Conservation (phyloP, 2,888 invertebrate genomes). For the Arenicola marina region DNA sequence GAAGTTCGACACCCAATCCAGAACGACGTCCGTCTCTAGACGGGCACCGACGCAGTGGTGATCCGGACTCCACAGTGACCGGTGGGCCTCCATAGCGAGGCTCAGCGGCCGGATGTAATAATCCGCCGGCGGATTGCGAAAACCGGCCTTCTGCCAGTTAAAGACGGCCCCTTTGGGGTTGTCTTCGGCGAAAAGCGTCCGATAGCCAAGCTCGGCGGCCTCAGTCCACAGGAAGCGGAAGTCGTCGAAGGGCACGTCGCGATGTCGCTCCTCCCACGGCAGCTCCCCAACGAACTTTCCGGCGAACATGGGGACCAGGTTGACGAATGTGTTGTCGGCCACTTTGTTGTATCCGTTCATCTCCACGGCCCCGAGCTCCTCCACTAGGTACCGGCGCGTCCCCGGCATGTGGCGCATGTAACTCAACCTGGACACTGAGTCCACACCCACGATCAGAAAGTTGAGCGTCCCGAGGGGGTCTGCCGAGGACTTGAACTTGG, state of each 20-base stretch:
- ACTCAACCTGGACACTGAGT: conserved; percentile 83
- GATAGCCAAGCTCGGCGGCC: conserved; percentile 73
- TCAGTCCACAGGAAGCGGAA: conserved; percentile 86
- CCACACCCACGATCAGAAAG: conserved; percentile 80
- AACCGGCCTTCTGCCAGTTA: conserved; percentile 78
- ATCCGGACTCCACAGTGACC: conserved; percentile 34
- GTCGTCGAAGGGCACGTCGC: conserved; percentile 66
- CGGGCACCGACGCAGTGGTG: conserved; percentile 70
- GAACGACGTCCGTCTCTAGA: conserved; percentile 72
- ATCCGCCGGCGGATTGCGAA: conserved; percentile 77
- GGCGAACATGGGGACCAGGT: conserved; percentile 79
- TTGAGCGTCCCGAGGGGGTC: conserved; percentile 64
- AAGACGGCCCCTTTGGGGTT: conserved; percentile 78
- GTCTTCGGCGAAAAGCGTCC: conserved; percentile 83
- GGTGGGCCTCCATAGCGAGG: conserved; percentile 63
- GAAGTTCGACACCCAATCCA: conserved; percentile 68
- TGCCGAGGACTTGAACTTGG: conserved; percentile 17
- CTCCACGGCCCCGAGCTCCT: conserved; percentile 73
- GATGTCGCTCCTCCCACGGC: conserved; percentile 56
- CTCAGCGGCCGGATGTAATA: conserved; percentile 80
- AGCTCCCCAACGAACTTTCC: conserved; percentile 64
- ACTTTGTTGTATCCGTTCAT: conserved; percentile 90
- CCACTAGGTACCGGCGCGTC: conserved; percentile 67
- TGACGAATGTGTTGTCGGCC: conserved; percentile 92
- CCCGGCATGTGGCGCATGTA: conserved; percentile 82